Percentiles rank a stretch among this genome's conserved stretches.
Evolutionary conservation across 2,888 invertebrate genomes (phyloP).

Genomic region (Beris morrisii): DNA sequence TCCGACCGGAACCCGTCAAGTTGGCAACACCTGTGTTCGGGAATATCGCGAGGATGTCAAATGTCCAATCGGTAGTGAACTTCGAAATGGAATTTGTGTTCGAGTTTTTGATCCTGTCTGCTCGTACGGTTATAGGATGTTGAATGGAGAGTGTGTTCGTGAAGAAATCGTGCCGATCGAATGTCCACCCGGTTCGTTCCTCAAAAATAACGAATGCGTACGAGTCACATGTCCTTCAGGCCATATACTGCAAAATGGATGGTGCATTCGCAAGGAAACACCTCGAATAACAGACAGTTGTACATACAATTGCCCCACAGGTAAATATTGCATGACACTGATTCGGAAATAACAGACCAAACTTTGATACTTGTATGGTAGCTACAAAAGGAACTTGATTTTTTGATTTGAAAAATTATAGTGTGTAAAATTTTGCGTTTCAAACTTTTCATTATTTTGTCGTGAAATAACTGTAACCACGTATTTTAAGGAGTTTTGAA

Average conservation of each 20-base stretch:
- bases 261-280: neutral
- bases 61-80: slow-evolving; percentile 17
- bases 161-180: slow-evolving; percentile 1
- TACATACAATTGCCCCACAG: slow-evolving; percentile 1
- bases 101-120: slow-evolving; percentile 16
- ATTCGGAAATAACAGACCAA: no score
- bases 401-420: no score
- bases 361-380: no score
- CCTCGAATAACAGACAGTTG: neutral
- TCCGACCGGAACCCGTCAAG: slow-evolving; percentile 6
- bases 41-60: neutral
- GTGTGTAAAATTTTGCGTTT: no score
- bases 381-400: no score
- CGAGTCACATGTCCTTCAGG: slow-evolving; percentile 10
- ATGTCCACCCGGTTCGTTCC: slow-evolving; percentile 13
- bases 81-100: slow-evolving; percentile 10
- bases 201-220: slow-evolving; percentile 20
- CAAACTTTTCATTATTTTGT: no score
- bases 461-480: no score
- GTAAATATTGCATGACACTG: neutral
- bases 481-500: no score
- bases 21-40: slow-evolving; percentile 2
- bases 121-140: slow-evolving; percentile 4
- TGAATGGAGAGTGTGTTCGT: slow-evolving; percentile 14
- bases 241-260: slow-evolving; percentile 11